phyloP scores from a whole-genome alignment of 2,888 invertebrate species.

The Deroplatys truncata region DNA sequence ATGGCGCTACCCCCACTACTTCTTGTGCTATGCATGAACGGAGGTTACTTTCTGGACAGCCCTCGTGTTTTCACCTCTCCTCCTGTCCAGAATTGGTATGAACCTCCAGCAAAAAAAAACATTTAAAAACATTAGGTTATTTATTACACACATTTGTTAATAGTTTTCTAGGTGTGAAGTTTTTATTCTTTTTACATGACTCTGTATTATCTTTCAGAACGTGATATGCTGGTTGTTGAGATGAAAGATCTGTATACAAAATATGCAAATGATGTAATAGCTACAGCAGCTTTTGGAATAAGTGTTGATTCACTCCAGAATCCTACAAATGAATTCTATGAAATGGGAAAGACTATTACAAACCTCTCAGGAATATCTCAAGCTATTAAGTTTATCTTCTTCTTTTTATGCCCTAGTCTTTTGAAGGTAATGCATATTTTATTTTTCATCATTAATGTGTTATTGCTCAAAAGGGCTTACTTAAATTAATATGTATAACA shows the following conservation, averaged over 20 bases:
- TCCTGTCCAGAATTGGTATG: no score
- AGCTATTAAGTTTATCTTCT: slow-evolving; percentile 30
- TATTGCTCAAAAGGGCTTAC: no score
- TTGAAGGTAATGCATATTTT: slow-evolving; percentile 6
- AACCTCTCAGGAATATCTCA: slow-evolving; percentile 17
- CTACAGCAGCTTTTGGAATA: slow-evolving; percentile 54
- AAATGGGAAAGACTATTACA: slow-evolving; percentile 36
- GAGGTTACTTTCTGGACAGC: no score
- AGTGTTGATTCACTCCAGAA: slow-evolving; percentile 53
- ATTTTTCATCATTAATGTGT: no score
- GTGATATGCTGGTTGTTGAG: slow-evolving; percentile 38
- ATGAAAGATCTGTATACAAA: slow-evolving; percentile 50
- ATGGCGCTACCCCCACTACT: no score
- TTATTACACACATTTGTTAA: no score
- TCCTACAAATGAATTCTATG: slow-evolving; percentile 53
- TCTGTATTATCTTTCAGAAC: neutral
- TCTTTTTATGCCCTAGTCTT: neutral
- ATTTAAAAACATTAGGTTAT: no score
- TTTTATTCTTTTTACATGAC: neutral
- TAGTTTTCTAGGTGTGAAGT: no score
- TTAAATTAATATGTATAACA: no score
- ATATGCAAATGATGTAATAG: slow-evolving; percentile 58
- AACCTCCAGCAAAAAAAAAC: no score
- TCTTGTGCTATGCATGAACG: no score
- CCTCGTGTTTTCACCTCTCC: no score